Percentiles rank a stretch among this genome's conserved stretches.
Conservation (phyloP, 2,888 invertebrate species). For the Antitype chi region DNA sequence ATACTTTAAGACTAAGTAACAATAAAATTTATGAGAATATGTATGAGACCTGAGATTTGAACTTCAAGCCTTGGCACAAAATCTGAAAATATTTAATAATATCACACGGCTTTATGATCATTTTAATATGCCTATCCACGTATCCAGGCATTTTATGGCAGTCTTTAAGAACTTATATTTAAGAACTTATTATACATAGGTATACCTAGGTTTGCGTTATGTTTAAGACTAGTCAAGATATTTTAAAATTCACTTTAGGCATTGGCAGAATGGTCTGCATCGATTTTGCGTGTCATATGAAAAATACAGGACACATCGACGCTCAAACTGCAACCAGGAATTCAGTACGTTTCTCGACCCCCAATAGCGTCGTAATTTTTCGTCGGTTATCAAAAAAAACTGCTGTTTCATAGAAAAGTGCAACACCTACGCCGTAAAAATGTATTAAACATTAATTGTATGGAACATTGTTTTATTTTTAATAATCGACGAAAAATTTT, state of each 20-base stretch:
- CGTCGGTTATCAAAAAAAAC: no score
- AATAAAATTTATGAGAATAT: conserved; percentile 61
- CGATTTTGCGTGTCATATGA: background rate
- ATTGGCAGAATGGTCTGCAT: background rate
- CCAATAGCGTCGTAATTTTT: no score
- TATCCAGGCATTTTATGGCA: background rate
- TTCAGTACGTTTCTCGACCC: no score
- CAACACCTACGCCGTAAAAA: no score
- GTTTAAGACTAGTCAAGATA: background rate
- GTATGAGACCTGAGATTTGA: conserved; percentile 51
- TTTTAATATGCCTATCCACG: conserved; percentile 22
- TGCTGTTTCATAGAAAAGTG: no score
- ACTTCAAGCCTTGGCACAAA: conserved; percentile 63
- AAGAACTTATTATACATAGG: no score
- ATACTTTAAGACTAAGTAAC: conserved; percentile 38
- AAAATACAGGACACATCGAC: background rate
- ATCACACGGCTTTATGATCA: conserved; percentile 3
- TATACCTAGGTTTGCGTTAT: background rate
- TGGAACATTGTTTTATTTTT: no score
- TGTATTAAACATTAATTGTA: no score
- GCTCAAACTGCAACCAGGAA: no score
- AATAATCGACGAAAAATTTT: no score
- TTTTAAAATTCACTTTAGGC: background rate
- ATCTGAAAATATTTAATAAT: conserved; percentile 12
- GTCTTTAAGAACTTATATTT: background rate